phyloP scores from a whole-genome alignment of 2,888 invertebrate genomes.

The Tetheella fluctuosa region DNA sequence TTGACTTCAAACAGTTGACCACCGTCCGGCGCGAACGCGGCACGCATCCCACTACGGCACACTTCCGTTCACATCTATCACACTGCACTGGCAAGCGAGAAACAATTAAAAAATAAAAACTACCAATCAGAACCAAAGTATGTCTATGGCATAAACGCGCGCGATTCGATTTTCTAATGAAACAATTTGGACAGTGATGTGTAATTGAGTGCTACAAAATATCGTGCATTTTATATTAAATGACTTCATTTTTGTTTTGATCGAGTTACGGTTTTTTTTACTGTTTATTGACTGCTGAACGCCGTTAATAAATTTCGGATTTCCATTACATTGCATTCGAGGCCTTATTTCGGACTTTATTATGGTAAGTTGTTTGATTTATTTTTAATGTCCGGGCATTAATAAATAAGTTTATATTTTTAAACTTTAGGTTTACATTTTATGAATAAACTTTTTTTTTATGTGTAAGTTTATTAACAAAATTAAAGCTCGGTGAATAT shows the following conservation, averaged over 20 bases:
- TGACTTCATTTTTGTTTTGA: slow-evolving; percentile 28
- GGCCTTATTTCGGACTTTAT: slow-evolving; percentile 33
- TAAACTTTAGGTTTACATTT: not conserved
- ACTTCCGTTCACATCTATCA: slow-evolving; percentile 29
- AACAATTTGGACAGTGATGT: slow-evolving; percentile 40
- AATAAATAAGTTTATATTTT: not conserved
- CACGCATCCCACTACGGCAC: slow-evolving; percentile 52
- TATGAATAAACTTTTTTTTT: too few species aligned
- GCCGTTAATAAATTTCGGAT: slow-evolving; percentile 35
- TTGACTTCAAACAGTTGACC: slow-evolving; percentile 70
- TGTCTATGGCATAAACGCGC: slow-evolving; percentile 31
- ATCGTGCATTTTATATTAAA: slow-evolving; percentile 22
- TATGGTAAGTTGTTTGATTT: slow-evolving; percentile 37
- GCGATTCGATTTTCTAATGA: slow-evolving; percentile 37
- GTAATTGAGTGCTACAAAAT: slow-evolving; percentile 29
- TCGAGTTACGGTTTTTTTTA: slow-evolving; percentile 24
- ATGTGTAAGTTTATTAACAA: too few species aligned
- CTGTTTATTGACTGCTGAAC: slow-evolving; percentile 30
- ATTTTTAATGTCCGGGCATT: not conserved
- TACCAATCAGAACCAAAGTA: slow-evolving; percentile 22
- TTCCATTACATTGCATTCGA: slow-evolving; percentile 29
- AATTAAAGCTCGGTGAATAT: too few species aligned
- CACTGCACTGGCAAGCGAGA: slow-evolving; percentile 49
- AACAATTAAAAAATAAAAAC: slow-evolving; percentile 42
- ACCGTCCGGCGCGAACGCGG: slow-evolving; percentile 68